Conservation (phyloP, 2,113 vertebrate species). For the Todiramphus saurophagus region DNA sequence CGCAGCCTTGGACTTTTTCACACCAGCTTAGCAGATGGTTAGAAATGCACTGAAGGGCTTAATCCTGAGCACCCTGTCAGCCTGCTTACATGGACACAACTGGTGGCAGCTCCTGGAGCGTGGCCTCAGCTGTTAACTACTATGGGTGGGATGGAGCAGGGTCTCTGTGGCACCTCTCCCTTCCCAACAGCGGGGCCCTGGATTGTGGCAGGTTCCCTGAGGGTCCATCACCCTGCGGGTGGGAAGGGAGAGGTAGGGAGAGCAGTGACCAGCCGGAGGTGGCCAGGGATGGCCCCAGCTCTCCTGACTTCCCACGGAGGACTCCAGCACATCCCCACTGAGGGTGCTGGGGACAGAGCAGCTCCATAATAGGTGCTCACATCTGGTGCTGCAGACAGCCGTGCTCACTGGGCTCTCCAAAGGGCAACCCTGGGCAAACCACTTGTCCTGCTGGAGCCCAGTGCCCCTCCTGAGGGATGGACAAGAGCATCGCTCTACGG, state of each 20-base stretch:
- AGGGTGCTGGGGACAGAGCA: accelerated
- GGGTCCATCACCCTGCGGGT: neutral
- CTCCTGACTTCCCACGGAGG: accelerated
- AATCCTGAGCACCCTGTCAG: neutral
- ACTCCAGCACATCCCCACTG: neutral
- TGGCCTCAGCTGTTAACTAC: neutral
- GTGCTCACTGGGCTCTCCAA: neutral
- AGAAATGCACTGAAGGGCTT: neutral
- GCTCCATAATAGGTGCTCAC: neutral
- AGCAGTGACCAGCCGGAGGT: neutral
- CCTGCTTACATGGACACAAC: neutral
- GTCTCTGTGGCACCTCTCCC: neutral
- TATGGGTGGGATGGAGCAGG: accelerated
- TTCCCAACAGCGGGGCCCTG: neutral
- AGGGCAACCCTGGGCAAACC: neutral
- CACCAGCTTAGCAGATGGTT: neutral
- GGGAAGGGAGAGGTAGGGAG: neutral
- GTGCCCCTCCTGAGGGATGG: neutral
- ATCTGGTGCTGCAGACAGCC: neutral
- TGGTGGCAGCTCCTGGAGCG: neutral
- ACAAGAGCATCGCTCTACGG: accelerated
- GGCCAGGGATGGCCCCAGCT: neutral
- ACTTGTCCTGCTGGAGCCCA: neutral
- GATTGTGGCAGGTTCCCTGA: neutral
- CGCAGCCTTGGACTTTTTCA: neutral